These are phyloP conservation scores for Neogale vison DNA, from an alignment of 2,113 vertebrate species.

Conservation along the genomic window DNA sequence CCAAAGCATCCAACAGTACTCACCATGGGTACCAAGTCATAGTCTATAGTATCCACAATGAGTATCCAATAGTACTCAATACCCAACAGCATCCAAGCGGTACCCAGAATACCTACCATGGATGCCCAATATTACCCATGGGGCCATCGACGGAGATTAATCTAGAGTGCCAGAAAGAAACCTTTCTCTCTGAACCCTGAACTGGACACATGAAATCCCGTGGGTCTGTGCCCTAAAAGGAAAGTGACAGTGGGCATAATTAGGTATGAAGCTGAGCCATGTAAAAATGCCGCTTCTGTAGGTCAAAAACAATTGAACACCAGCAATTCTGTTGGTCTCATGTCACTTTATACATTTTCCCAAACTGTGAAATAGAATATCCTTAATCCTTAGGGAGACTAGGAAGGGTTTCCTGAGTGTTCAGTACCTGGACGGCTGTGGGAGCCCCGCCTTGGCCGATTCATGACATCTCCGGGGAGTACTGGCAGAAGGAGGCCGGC, in stretches of 20 bases:
- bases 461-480: accelerated
- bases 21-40: not conserved
- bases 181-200: not conserved
- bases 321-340: not conserved
- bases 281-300: accelerated
- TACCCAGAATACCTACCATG: not conserved
- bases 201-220: not conserved
- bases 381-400: accelerated
- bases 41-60: accelerated
- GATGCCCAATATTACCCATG: not conserved
- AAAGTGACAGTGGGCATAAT: not conserved
- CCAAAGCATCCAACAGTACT: too few species aligned
- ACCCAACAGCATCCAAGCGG: not conserved
- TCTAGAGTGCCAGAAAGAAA: not conserved
- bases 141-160: not conserved
- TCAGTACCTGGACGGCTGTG: accelerated
- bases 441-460: too few species aligned
- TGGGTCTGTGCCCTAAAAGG: not conserved
- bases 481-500: accelerated
- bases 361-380: not conserved
- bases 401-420: accelerated
- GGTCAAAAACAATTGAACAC: too few species aligned
- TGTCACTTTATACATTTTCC: accelerated
- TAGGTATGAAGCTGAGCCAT: accelerated
- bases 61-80: too few species aligned